Evolutionary conservation across 2,113 vertebrate species (phyloP).

Genomic region (Ictalurus furcatus): DNA sequence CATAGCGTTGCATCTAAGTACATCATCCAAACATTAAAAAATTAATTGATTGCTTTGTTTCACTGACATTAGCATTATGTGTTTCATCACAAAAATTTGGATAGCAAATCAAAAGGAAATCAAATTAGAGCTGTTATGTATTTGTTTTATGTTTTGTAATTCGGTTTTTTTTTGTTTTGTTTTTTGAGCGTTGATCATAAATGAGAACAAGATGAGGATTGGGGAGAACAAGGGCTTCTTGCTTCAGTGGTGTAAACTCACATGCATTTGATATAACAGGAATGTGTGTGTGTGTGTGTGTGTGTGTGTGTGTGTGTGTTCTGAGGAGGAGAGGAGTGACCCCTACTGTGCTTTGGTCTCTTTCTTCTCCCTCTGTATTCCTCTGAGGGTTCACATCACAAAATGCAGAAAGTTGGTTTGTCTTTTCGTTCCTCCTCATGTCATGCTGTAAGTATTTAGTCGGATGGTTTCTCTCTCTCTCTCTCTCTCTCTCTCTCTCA

Average conservation of each 20-base stretch:
- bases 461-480: constrained; percentile 56
- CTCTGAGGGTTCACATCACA: constrained; percentile 81
- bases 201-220: not conserved
- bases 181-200: not conserved
- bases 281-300: constrained; percentile 16
- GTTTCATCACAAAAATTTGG: not conserved
- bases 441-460: constrained; percentile 77
- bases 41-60: not conserved
- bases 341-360: constrained; percentile 71
- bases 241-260: not conserved
- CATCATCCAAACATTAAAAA: not conserved
- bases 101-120: not conserved
- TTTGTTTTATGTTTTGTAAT: not conserved
- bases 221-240: not conserved
- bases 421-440: constrained; percentile 71
- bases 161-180: not conserved
- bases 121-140: not conserved
- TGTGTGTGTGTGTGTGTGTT: not conserved
- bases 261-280: not conserved
- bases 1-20: not conserved
- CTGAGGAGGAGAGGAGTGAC: constrained; percentile 63
- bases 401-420: constrained; percentile 79
- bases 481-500: constrained; percentile 47
- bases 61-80: not conserved
- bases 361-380: constrained; percentile 77